Base-by-base conservation (phyloP, 2,888 invertebrate genomes). In the Zygogramma bicolorata region DNA sequence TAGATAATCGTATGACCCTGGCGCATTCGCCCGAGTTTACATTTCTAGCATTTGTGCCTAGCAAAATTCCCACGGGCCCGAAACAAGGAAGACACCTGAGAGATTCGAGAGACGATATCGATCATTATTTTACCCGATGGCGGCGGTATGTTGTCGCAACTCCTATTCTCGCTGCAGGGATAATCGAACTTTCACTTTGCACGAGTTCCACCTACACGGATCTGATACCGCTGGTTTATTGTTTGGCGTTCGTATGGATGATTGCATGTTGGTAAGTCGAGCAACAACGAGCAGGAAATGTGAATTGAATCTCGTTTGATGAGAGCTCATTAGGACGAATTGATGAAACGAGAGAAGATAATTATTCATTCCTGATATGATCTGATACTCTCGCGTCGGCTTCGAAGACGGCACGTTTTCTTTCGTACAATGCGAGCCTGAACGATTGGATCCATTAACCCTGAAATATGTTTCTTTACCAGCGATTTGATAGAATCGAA, bases 121-220 rank as follows among this genome's bases (percentile, higher is more conserved):
- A 53, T n/a, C 53, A 53, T 53, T 25, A 53, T n/a, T 53, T 27
- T 6, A 53, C 27, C 53, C n/a, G 13, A n/a, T 53, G 13, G n/a
- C 53, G 53, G 27, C 25, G 25, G 18, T 42, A 34, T 34, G 34
- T 6, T 18, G n/a, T 4, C 3, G 38, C n/a, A 38, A 63, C 42
- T 42, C 13, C 59, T 27, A 27, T 69, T 69, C 29, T 49, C 42
- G 34, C 59, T 38, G 25, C 25, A 34, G 20, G 42, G 42, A 65
- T 65, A 73, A 40, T 38, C 25, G 22, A 49, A 70, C 73, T 73
- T 73, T 73, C 73, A 65, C 73, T 69, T 70, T 34, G 59, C 73
- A 73, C 70, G 73, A 70, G 57, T 73, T 70, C 70, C 70, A 70
- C 73, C 73, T 49, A 73, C 73, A 46, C 67, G 31, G 46, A 53